A percentile compares a stretch with the other conserved stretches of the same genome.
phyloP scores from a whole-genome alignment of 2,113 vertebrate species.

The Mirounga angustirostris region DNA sequence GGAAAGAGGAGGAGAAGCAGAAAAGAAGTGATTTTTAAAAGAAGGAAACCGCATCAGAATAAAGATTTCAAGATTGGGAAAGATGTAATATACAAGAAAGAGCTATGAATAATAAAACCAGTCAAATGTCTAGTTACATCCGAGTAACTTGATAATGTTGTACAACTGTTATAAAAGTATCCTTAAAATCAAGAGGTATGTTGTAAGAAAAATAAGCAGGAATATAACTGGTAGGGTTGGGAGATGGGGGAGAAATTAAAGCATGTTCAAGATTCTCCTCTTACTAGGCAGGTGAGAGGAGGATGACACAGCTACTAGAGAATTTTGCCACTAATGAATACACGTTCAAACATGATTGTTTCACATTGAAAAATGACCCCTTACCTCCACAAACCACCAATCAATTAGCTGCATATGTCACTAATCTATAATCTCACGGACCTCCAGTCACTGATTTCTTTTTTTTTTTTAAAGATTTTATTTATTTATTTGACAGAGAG shows the following conservation, averaged over 20 bases:
- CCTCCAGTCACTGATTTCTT: background rate
- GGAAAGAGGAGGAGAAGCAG: background rate
- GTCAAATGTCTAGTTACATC: background rate
- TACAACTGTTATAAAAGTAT: background rate
- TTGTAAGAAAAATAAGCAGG: constrained; percentile 6
- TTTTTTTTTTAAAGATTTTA: too few species aligned
- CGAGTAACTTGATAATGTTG: background rate
- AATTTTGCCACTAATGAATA: background rate
- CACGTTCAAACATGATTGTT: background rate
- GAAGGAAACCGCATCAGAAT: background rate
- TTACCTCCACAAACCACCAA: background rate
- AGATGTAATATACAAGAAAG: background rate
- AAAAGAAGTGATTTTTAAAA: constrained; percentile 13
- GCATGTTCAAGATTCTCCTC: background rate
- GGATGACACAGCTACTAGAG: background rate
- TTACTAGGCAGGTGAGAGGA: background rate
- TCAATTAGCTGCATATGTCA: background rate
- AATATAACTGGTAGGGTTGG: background rate
- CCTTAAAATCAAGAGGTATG: constrained; percentile 31
- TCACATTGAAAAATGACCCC: constrained; percentile 22
- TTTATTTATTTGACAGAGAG: too few species aligned
- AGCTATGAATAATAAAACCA: background rate
- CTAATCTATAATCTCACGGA: background rate
- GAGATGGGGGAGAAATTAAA: background rate
- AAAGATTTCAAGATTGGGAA: constrained; percentile 16